phyloP scores from a whole-genome alignment of 1,140 invertebrate species.

The Hydropsyche tenuis region DNA sequence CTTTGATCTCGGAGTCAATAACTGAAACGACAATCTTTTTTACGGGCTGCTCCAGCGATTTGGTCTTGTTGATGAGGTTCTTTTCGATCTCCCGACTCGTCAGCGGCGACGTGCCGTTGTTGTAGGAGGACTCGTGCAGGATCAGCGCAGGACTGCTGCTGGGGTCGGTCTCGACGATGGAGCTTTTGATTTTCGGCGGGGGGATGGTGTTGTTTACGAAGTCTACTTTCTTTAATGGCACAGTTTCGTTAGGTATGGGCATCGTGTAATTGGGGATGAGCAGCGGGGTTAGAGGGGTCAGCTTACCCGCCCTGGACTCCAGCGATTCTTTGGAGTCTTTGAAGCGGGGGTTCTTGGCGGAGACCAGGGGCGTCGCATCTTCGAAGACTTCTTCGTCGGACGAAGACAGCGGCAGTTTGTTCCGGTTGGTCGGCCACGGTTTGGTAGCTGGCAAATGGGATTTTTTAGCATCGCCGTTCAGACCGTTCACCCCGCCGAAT shows the following conservation, averaged over 20 bases:
- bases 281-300: slow-evolving; percentile 34
- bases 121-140: slow-evolving; percentile 49
- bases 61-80: slow-evolving; percentile 73
- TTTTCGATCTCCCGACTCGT: slow-evolving; percentile 73
- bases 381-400: slow-evolving; percentile 64
- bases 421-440: slow-evolving; percentile 54
- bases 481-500: slow-evolving; percentile 57
- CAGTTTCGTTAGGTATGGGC: slow-evolving; percentile 17
- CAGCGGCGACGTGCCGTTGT: slow-evolving; percentile 57
- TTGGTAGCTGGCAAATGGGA: slow-evolving; percentile 63
- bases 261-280: slow-evolving; percentile 37
- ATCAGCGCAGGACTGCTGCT: slow-evolving; percentile 30
- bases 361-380: slow-evolving; percentile 58
- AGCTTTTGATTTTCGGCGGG: slow-evolving; percentile 37
- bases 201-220: slow-evolving; percentile 34
- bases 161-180: slow-evolving; percentile 1
- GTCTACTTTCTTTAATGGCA: slow-evolving; percentile 27
- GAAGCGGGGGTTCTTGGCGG: slow-evolving; percentile 8
- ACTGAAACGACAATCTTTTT: slow-evolving; percentile 63
- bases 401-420: slow-evolving; percentile 52
- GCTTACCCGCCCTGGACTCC: slow-evolving; percentile 4
- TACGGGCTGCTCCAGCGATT: slow-evolving; percentile 62
- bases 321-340: slow-evolving; percentile 12
- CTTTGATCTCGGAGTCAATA: slow-evolving; percentile 47
- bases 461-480: slow-evolving; percentile 52